phyloP scores from a whole-genome alignment of 2,113 vertebrate species.

The Paradoxurus hermaphroditus region DNA sequence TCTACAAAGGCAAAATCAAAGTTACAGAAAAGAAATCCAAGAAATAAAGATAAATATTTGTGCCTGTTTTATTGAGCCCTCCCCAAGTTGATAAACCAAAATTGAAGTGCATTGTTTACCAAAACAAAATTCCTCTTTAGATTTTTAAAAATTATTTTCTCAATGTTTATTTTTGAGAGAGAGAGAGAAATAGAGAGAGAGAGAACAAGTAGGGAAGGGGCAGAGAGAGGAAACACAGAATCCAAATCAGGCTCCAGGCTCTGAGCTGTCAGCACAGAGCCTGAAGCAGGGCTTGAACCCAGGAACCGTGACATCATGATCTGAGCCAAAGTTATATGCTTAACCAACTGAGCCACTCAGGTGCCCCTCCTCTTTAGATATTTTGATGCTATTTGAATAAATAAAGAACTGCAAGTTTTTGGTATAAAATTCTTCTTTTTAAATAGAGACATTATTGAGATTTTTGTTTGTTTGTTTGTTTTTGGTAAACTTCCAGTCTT shows the following conservation, averaged over 20 bases:
- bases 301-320: too few relatives aligned
- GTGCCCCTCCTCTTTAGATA: not conserved
- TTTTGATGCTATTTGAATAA: not conserved
- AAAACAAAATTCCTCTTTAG: not conserved
- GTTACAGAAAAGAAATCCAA: not conserved
- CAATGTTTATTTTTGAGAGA: too few relatives aligned
- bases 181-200: too few relatives aligned
- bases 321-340: too few relatives aligned
- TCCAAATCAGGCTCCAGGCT: too few relatives aligned
- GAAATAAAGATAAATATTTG: not conserved
- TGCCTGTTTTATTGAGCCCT: not conserved
- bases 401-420: not conserved
- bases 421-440: not conserved
- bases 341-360: too few relatives aligned
- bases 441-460: not conserved
- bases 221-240: too few relatives aligned
- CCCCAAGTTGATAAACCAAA: not conserved
- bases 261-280: too few relatives aligned
- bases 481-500: slow-evolving; percentile 48
- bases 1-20: not conserved
- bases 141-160: not conserved
- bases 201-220: too few relatives aligned
- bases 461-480: not conserved
- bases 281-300: too few relatives aligned
- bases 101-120: not conserved